Evolutionary conservation across 2,797 vertebrate genomes (phyloP), one percentile per base, ranked within the genome.

Genomic region (Chaetodon trifasciatus): DNA sequence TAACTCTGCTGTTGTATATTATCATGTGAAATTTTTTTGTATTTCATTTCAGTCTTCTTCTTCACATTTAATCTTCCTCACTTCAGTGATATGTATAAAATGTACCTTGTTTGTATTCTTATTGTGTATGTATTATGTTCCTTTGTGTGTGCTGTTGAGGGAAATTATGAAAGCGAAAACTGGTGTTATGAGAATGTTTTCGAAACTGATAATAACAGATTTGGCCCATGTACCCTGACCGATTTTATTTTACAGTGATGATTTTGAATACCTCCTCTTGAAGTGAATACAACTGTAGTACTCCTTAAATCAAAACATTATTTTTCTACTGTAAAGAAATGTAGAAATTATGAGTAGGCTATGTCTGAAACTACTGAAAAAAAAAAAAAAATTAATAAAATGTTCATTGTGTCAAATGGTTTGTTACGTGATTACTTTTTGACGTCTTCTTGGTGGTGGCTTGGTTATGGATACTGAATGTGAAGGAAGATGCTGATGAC

Each of bases 241-340:
- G 60, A 71, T 74, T 85, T 86, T 52, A 83, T 84, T 89, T 85
- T 84, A 74, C 66, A 83, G 52, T 87, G 61, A 87, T 91, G 42
- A 86, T 85, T 91, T 84, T 86, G 57, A 92, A 89, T 86, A 80
- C 67, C 78, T 90, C 64, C 74, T 86, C 57, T 75, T 76, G 17
- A 89, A 82, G 73, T 87, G 64, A 84, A 82, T 70, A 79, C 76
- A 89, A 84, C 23, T 84, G 72, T 87, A 82, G 85, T 83, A 77
- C 76, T 91, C 84, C 81, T 86, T 32, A 84, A 88, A 92, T 93
- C 78, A 88, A 90, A 90, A 92, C 67, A 78, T 91, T 95, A 93
- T 95, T 95, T 95, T 96, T 95, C 75, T 95, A 95, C 91, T 87
- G 82, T 89, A 93, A 89, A 88, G 56, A 86, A 83, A 83, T 76